Conservation (phyloP, 2,113 vertebrate genomes). For the Lepus europaeus region DNA sequence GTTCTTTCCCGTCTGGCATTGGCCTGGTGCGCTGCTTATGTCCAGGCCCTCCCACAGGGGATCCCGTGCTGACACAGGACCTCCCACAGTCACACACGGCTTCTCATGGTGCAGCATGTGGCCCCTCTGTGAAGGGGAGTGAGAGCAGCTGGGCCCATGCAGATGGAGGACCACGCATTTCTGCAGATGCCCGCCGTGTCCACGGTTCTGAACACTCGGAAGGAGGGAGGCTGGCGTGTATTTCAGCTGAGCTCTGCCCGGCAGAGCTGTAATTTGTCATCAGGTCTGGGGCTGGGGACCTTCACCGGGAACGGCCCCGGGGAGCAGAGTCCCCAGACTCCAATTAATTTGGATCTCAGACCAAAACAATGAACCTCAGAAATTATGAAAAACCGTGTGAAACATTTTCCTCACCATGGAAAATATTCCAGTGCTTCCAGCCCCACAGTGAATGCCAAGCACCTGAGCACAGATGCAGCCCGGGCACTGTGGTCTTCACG, state of each 20-base stretch:
- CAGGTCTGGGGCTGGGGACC: background rate
- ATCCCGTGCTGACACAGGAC: background rate
- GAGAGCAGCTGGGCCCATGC: background rate
- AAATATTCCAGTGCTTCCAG: background rate
- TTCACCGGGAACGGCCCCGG: background rate
- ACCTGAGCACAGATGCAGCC: no score
- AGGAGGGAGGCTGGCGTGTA: background rate
- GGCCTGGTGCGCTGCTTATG: background rate
- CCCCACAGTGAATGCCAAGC: background rate
- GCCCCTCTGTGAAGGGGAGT: background rate
- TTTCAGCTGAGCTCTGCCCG: background rate
- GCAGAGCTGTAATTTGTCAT: background rate
- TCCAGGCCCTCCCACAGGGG: background rate
- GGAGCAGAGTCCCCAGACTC: slow-evolving; percentile 53
- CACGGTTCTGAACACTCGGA: background rate
- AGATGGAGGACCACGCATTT: background rate
- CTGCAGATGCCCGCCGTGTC: background rate
- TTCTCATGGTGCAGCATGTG: background rate
- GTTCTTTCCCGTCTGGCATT: background rate
- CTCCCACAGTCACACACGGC: background rate
- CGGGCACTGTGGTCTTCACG: background rate
- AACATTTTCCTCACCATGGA: background rate
- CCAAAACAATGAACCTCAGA: background rate
- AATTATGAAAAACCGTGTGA: background rate
- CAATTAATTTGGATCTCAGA: slow-evolving; percentile 46